Evolutionary conservation across 2,113 vertebrate species (phyloP).

Genomic region (Hippoglossus stenolepis): DNA sequence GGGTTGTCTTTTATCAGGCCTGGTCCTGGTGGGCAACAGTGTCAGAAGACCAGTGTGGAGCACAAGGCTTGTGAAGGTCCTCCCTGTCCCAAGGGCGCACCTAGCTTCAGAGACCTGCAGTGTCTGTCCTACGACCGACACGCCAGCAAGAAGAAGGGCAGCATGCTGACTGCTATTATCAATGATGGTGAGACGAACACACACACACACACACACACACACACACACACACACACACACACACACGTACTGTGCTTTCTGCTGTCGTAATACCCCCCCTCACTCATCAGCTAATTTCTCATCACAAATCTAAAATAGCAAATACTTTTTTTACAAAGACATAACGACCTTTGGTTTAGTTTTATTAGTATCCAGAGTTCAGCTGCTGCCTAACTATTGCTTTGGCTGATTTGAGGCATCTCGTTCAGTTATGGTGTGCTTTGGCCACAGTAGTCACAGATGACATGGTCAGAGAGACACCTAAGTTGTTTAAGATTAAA

Average conservation of each 20-base stretch:
- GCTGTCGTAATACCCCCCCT: not conserved
- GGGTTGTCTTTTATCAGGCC: slow-evolving; percentile 81
- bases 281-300: too few relatives aligned
- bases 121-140: slow-evolving; percentile 92
- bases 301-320: too few relatives aligned
- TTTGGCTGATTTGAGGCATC: too few relatives aligned
- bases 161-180: slow-evolving; percentile 87
- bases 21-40: slow-evolving; percentile 90
- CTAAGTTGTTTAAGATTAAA: too few relatives aligned
- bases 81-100: slow-evolving; percentile 90
- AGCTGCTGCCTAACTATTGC: too few relatives aligned
- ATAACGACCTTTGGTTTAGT: too few relatives aligned
- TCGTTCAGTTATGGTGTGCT: too few relatives aligned
- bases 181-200: slow-evolving; percentile 83
- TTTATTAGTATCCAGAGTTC: too few relatives aligned
- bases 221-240: slow-evolving; percentile 1
- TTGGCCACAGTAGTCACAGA: too few relatives aligned
- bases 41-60: slow-evolving; percentile 90
- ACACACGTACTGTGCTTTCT: not conserved
- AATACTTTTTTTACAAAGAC: too few relatives aligned
- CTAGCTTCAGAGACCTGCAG: slow-evolving; percentile 95
- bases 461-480: too few relatives aligned
- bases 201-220: not conserved
- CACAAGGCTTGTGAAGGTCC: slow-evolving; percentile 91
- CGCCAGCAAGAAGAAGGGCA: slow-evolving; percentile 85